Evolutionary conservation across 2,113 vertebrate genomes (phyloP).

Genomic region (Chionomys nivalis): DNA sequence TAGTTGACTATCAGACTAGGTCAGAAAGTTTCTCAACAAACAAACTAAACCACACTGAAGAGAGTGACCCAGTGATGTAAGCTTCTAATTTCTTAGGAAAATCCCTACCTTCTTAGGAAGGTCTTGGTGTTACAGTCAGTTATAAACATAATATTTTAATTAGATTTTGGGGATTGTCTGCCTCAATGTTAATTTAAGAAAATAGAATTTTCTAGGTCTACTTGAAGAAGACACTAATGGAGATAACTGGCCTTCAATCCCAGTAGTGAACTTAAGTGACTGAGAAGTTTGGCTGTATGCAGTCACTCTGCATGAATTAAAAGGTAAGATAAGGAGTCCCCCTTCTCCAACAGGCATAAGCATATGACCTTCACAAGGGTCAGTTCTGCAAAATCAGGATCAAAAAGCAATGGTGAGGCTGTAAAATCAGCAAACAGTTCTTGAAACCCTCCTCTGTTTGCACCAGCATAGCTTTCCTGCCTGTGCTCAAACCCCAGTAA

Average conservation of each 20-base stretch:
- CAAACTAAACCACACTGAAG: not conserved
- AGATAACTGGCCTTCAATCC: not conserved
- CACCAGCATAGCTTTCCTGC: not conserved
- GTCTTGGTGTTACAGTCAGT: not conserved
- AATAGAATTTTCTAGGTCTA: not conserved
- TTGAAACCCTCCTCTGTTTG: conserved; percentile 31
- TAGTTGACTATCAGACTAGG: not conserved
- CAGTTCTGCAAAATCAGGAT: conserved; percentile 45
- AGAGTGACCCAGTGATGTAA: not conserved
- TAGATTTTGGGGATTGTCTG: conserved; percentile 44
- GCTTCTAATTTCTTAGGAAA: conserved; percentile 33
- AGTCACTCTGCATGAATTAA: conserved; percentile 12
- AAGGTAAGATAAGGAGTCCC: not conserved
- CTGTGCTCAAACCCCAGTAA: not conserved
- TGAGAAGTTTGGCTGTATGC: not conserved
- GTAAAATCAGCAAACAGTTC: not conserved
- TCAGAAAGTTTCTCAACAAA: conserved; percentile 43
- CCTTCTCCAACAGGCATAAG: not conserved
- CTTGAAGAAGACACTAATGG: conserved; percentile 18
- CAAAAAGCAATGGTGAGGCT: conserved; percentile 4
- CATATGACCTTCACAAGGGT: conserved; percentile 37
- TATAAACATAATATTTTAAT: conserved; percentile 58
- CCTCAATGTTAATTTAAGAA: conserved; percentile 48
- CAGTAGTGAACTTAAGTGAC: not conserved
- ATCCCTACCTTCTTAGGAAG: not conserved